phyloP scores from a whole-genome alignment of 2,113 vertebrate species.

The Phalacrocorax brasilianus region DNA sequence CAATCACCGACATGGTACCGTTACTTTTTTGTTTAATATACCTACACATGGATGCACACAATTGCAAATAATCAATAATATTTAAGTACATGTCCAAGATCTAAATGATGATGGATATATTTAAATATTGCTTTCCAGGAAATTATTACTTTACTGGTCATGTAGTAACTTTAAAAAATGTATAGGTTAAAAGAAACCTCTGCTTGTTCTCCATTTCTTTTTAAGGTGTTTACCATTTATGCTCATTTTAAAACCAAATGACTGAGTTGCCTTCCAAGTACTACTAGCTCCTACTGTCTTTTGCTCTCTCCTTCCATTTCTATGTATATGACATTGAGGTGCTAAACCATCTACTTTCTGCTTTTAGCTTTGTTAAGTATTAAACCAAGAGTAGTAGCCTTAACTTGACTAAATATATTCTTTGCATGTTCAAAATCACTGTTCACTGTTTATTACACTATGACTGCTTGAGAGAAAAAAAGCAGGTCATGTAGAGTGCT shows the following conservation, averaged over 20 bases:
- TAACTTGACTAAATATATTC: slow-evolving; percentile 35
- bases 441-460: slow-evolving; percentile 42
- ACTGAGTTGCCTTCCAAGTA: slow-evolving; percentile 28
- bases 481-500: slow-evolving; percentile 40
- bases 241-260: slow-evolving; percentile 39
- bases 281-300: slow-evolving; percentile 32
- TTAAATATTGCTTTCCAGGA: slow-evolving; percentile 77
- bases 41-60: slow-evolving; percentile 80
- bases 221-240: slow-evolving; percentile 35
- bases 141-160: slow-evolving; percentile 75
- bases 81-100: slow-evolving; percentile 80
- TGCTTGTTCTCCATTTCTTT: slow-evolving; percentile 38
- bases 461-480: slow-evolving; percentile 51
- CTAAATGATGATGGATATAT: slow-evolving; percentile 83
- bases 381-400: slow-evolving; percentile 28
- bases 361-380: slow-evolving; percentile 52
- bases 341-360: slow-evolving; percentile 28
- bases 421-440: slow-evolving; percentile 43
- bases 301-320: background rate
- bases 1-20: slow-evolving; percentile 58
- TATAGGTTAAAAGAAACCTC: slow-evolving; percentile 55
- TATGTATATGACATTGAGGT: background rate
- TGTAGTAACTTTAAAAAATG: slow-evolving; percentile 62
- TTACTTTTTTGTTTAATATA: slow-evolving; percentile 77
- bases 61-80: slow-evolving; percentile 84